Base-by-base conservation (phyloP, 2,797 vertebrate species). In the Parauchenoglanis punctatus region DNA sequence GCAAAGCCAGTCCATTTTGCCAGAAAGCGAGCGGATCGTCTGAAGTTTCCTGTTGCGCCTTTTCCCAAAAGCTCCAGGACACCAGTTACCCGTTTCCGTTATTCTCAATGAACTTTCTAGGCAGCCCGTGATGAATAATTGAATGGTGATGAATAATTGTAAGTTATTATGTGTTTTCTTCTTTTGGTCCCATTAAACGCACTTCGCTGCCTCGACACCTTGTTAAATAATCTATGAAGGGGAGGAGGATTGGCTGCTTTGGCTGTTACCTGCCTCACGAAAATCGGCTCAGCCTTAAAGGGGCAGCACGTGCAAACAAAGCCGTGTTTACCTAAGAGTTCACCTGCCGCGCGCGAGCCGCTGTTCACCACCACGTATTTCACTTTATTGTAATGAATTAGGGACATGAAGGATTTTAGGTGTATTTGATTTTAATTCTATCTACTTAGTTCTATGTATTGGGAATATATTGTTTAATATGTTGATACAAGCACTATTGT, bases 141-240 rank as follows among this genome's bases (percentile, higher is more conserved):
- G 35, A 40, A 40, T 40, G 35, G 35, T 40, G 35, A 40, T 40
- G 35, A 40, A 40, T 40, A 40, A 40, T 40, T 40, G 61, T 52
- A 31, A 35, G 20, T 89, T 92, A 68, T 85, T 92, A 90, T 77
- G 52, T 82, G 25, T 70, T 91, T 91, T 90, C 88, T 91, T 85
- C n/a, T 83, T 68, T 75, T 46, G 11, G 80, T 86, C 82, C 70
- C 90, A 91, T 91, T 93, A 93, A 93, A 93, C 94, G 93, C 93
- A 93, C 25, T 92, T 92, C 92, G 88, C 91, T 92, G 94, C 91
- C 93, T 93, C 92, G 46, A 91, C 91, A 91, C 91, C 93, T 92
- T 94, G 94, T 92, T 96, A 92, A 96, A 97, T 97, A 96, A 97
- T 97, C 95, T 93, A 96, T 93, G 86, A 93, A 90, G 91, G 94